Conservation (phyloP, 1,140 invertebrate genomes). For the Prorops nasuta region DNA sequence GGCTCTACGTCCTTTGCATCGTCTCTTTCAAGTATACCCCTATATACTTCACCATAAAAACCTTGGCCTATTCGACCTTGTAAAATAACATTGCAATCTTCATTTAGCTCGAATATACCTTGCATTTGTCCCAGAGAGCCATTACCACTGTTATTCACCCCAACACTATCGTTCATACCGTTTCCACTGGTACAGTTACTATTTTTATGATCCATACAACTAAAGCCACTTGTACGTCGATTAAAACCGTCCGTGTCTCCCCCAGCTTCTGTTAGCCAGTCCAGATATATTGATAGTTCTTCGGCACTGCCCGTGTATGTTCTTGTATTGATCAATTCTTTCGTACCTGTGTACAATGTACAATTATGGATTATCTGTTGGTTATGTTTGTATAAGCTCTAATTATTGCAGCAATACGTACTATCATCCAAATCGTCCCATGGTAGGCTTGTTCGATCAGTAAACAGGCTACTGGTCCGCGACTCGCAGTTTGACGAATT, state of each 20-base stretch:
- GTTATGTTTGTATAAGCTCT: not conserved
- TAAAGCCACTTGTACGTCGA: not conserved
- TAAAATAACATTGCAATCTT: conserved; percentile 60
- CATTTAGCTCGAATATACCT: conserved; percentile 55
- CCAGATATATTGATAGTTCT: conserved; percentile 20
- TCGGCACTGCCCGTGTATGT: conserved; percentile 10
- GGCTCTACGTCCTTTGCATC: conserved; percentile 50
- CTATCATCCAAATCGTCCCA: conserved; percentile 43
- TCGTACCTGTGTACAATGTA: not conserved
- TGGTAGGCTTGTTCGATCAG: conserved; percentile 37
- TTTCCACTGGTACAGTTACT: conserved; percentile 1
- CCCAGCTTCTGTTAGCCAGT: conserved; percentile 14
- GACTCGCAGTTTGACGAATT: conserved; percentile 38
- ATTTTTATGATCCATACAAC: conserved; percentile 10
- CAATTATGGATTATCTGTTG: not conserved
- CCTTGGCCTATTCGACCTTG: conserved; percentile 66
- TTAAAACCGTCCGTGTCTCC: conserved; percentile 11
- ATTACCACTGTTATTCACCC: conserved; percentile 14
- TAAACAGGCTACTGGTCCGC: conserved; percentile 35
- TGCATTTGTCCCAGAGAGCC: conserved; percentile 46
- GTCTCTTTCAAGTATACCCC: conserved; percentile 61
- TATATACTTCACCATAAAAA: conserved; percentile 72
- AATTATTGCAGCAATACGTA: conserved; percentile 17
- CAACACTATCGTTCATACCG: not conserved
- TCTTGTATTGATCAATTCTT: conserved; percentile 2